A percentile compares a stretch with the other conserved stretches of the same genome.
Evolutionary conservation across 1,140 invertebrate species (phyloP).

Genomic region (Euwallacea similis): DNA sequence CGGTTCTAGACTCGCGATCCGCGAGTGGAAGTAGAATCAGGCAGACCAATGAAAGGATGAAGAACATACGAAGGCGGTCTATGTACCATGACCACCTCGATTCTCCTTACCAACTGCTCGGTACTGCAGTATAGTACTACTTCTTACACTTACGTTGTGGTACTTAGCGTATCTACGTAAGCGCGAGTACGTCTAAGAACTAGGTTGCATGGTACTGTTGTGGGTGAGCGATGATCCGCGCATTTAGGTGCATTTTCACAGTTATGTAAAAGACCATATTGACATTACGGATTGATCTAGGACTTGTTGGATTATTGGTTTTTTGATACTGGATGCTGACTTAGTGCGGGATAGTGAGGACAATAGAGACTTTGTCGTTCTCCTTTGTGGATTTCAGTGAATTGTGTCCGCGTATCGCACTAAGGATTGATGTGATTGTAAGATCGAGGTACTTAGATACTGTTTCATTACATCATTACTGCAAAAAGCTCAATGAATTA

Average conservation of each 20-base stretch:
- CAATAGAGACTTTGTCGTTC: too few relatives aligned
- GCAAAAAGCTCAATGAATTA: too few relatives aligned
- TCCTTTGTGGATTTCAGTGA: too few relatives aligned
- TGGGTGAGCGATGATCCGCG: constrained; percentile 13
- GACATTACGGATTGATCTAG: too few relatives aligned
- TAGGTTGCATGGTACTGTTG: constrained; percentile 18
- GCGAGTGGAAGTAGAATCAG: constrained; percentile 36
- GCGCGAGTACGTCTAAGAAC: constrained; percentile 14
- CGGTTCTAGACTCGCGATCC: constrained; percentile 16
- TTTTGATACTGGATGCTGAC: too few relatives aligned
- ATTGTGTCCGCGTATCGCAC: too few relatives aligned
- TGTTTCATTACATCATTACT: too few relatives aligned
- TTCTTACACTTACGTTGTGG: constrained; percentile 27
- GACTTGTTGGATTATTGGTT: too few relatives aligned
- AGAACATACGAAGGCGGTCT: constrained; percentile 35
- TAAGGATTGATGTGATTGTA: too few relatives aligned
- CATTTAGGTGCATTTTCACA: background rate
- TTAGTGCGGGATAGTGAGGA: too few relatives aligned
- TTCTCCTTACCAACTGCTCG: constrained; percentile 29
- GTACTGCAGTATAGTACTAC: constrained; percentile 18
- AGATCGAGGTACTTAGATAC: too few relatives aligned
- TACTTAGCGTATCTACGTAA: constrained; percentile 32
- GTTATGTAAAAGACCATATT: too few relatives aligned
- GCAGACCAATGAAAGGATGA: constrained; percentile 34
- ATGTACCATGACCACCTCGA: constrained; percentile 35